Conservation (phyloP, 1,140 invertebrate species). For the Hirudo medicinalis region DNA sequence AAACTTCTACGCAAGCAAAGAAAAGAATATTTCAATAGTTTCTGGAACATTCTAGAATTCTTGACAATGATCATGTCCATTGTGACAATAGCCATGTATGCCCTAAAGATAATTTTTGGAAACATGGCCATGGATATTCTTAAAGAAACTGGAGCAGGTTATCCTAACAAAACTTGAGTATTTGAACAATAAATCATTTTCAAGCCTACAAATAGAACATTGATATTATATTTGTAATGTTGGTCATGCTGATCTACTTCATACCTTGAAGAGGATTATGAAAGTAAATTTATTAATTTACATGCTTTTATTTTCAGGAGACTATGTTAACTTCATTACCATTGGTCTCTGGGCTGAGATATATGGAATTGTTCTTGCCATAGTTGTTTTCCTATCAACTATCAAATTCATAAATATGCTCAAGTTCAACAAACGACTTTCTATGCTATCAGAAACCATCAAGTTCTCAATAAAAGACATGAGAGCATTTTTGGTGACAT, state of each 20-base stretch:
- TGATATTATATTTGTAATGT: no score
- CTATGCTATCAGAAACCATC: constrained; percentile 37
- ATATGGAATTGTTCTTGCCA: constrained; percentile 41
- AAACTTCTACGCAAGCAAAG: constrained; percentile 35
- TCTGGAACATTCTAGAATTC: constrained; percentile 45
- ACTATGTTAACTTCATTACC: constrained; percentile 45
- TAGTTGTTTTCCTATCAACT: constrained; percentile 44
- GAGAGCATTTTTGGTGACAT: constrained; percentile 36
- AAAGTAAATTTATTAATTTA: not conserved
- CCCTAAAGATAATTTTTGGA: constrained; percentile 41
- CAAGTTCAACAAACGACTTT: constrained; percentile 43
- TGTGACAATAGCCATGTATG: constrained; percentile 41
- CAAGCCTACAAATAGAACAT: not conserved
- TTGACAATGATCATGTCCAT: constrained; percentile 39
- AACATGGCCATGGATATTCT: constrained; percentile 38
- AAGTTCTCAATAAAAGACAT: constrained; percentile 32
- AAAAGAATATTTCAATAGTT: constrained; percentile 40
- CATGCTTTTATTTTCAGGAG: constrained; percentile 33
- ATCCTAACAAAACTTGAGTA: not conserved
- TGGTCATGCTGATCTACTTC: no score
- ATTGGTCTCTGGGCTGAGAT: constrained; percentile 44
- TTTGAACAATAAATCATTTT: not conserved
- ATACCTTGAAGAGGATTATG: not conserved
- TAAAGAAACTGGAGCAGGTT: constrained; percentile 35
- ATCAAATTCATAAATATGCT: constrained; percentile 45